These are phyloP conservation scores for Actenoides hombroni DNA, from an alignment of 2,113 vertebrate species.

Conservation along the genomic window DNA sequence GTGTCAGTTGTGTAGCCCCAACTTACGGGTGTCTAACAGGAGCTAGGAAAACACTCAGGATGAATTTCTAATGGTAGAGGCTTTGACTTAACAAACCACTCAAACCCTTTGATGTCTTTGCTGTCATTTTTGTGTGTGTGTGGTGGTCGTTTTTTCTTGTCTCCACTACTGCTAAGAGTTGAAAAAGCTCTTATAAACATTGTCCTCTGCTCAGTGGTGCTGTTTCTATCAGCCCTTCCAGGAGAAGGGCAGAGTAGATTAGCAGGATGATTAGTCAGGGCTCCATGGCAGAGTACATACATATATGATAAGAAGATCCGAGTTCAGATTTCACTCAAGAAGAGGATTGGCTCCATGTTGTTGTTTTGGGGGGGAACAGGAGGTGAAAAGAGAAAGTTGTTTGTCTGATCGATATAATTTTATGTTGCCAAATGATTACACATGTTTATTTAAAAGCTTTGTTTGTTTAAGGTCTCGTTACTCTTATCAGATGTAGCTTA, in stretches of 20 bases:
- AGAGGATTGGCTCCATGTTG: neutral
- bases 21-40: neutral
- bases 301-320: neutral
- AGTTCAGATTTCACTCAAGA: slow-evolving; percentile 1
- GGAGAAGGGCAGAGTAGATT: neutral
- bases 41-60: neutral
- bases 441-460: slow-evolving; percentile 6
- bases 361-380: neutral
- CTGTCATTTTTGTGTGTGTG: neutral
- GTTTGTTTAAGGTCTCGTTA: slow-evolving; percentile 32
- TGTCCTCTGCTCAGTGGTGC: neutral
- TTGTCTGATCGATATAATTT: neutral
- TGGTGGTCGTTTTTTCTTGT: neutral
- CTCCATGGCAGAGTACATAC: neutral
- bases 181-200: neutral
- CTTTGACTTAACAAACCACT: slow-evolving; percentile 8
- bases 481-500: slow-evolving; percentile 36
- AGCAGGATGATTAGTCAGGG: neutral
- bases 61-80: slow-evolving; percentile 12
- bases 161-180: neutral
- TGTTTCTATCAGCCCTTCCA: neutral
- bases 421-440: slow-evolving; percentile 32
- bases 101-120: neutral
- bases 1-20: neutral
- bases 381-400: neutral